These are phyloP conservation scores for Caenorhabditis macrosperma DNA, from an alignment of 2,888 invertebrate genomes.

Conservation along the genomic window DNA sequence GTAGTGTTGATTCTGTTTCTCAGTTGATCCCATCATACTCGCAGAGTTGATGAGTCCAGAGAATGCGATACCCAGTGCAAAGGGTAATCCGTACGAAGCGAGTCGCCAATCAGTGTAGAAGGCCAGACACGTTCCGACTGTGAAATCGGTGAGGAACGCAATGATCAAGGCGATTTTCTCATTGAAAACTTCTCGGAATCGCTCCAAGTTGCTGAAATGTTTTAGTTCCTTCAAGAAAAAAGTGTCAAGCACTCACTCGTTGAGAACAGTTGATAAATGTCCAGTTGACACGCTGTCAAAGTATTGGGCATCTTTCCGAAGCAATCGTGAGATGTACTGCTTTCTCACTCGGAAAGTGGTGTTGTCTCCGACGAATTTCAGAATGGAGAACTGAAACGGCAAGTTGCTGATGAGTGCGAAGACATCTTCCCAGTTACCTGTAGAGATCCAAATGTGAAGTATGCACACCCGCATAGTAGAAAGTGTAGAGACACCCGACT, in stretches of 20 bases:
- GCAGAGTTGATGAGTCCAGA: constrained; percentile 72
- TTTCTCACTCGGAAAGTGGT: constrained; percentile 82
- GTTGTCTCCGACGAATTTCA: constrained; percentile 80
- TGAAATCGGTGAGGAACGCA: constrained; percentile 62
- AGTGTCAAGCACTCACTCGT: constrained; percentile 81
- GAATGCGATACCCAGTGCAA: constrained; percentile 74
- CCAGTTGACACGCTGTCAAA: constrained; percentile 82
- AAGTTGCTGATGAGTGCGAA: no score
- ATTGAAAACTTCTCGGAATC: constrained; percentile 75
- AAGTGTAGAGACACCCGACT: constrained; percentile 37
- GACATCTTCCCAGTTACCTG: constrained; percentile 31
- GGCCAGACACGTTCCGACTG: constrained; percentile 55
- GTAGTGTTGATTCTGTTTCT: constrained; percentile 42
- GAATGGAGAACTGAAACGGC: constrained; percentile 72
- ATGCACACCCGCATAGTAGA: constrained; percentile 36
- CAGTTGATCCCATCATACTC: constrained; percentile 36
- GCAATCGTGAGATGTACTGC: constrained; percentile 80
- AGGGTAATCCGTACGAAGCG: constrained; percentile 76
- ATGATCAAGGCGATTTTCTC: constrained; percentile 73
- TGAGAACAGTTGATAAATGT: constrained; percentile 82
- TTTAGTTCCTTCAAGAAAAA: background rate
- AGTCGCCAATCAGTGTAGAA: constrained; percentile 74
- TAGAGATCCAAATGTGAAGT: constrained; percentile 47
- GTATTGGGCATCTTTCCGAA: constrained; percentile 81
- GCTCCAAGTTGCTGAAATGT: constrained; percentile 73